Conservation (phyloP, 2,797 vertebrate genomes). For the Tamandua tetradactyla region DNA sequence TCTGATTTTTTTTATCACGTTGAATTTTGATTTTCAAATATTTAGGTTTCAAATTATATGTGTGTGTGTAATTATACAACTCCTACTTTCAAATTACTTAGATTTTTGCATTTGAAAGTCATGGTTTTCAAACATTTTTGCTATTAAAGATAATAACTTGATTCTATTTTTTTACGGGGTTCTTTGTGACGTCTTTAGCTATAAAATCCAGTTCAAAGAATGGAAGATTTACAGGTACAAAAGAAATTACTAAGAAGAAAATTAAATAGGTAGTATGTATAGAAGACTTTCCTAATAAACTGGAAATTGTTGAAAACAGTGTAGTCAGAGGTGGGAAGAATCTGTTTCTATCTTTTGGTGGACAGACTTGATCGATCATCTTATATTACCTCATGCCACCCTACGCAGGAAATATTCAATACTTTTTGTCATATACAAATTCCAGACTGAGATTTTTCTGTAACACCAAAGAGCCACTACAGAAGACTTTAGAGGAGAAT, state of each 20-base stretch:
- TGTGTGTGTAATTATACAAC: neutral
- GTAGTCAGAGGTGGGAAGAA: neutral
- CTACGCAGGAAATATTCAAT: neutral
- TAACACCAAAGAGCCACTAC: neutral
- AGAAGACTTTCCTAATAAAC: neutral
- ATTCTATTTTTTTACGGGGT: neutral
- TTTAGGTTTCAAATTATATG: neutral
- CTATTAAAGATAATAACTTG: neutral
- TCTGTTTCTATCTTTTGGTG: neutral
- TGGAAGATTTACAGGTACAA: neutral
- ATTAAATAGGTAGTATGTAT: neutral
- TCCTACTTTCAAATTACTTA: neutral
- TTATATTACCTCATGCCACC: neutral
- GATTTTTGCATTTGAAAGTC: neutral
- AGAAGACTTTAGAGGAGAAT: neutral
- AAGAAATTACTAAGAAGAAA: neutral
- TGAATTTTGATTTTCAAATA: neutral
- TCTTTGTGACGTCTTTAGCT: neutral
- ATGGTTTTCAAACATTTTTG: neutral
- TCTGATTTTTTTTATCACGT: neutral
- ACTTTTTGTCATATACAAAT: neutral
- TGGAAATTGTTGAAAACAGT: neutral
- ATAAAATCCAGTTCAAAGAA: neutral
- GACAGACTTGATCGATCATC: neutral
- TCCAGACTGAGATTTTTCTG: neutral